Base-by-base conservation (phyloP, 2,113 vertebrate genomes). In the Malaclemys terrapin region DNA sequence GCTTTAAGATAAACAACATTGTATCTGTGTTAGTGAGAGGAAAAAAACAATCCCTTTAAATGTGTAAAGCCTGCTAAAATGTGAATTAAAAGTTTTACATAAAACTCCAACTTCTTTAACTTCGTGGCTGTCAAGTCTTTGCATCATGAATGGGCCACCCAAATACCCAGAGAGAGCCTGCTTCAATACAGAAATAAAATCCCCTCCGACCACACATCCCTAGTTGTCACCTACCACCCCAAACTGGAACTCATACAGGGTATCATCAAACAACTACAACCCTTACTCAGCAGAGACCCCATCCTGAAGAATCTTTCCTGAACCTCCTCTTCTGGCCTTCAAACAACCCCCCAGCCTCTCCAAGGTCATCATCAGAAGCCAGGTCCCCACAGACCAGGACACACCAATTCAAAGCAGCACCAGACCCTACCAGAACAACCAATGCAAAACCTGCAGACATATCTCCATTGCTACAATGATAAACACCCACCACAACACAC, bases 21-120 rank as follows among this genome's bases (percentile, higher is more conserved):
- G 11, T 82, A 3, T 87, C 50, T 89, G 47, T 42, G 5, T 16
- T 88, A 2, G 35, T n/a, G 57, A 12, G 82, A 59, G 53, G 16
- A 13, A 42, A 76, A 86, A 65, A 49, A 45, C 24, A 42, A 22
- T 9, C 38, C 2, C 10, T 38, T 75, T 38, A 90, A 84, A 8
- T 47, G 53, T 5, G 3, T 10, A 56, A 93, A 54, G 72, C 22
- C 72, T 25, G 57, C 29, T 88, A 31, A 88, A 82, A 82, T 87
- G 53, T 79, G 85, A 50, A 16, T 75, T 16, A 25, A 75, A 10
- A 24, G 10, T 75, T 75, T 75, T 75, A 75, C 22, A 75, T 75
- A 42, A 25, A 75, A 75, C 24, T 42, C 3, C n/a, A 22, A 0
- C 1, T 11, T 0, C 29, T 62, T 89, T 47, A 79, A 82, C 57